Base-by-base conservation (phyloP, 2,888 invertebrate genomes). In the Lysandra coridon region DNA sequence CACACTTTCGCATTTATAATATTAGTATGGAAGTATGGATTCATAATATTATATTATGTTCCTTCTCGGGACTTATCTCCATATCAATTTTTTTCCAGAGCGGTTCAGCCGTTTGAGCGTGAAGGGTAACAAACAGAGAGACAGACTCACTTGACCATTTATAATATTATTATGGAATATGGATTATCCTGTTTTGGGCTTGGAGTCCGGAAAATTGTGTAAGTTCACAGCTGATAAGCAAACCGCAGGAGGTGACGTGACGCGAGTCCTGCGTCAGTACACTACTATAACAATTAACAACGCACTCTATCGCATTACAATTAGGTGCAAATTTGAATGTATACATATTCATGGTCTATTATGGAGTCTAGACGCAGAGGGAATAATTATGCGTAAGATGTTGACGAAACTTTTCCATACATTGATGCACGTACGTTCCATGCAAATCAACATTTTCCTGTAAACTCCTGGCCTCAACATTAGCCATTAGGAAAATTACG, bases 211-310 rank as follows among this genome's bases (percentile, higher is more conserved):
- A 69, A 69, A 33, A 37, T 69, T 37, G 10, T 64, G 10, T 4
- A 30, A 64, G 64, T 64, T 33, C n/a, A 33, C 17, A 2, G 17
- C 1, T 37, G 69, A 69, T 69, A 69, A 69, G 17, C 69, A 69
- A 37, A 69, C 69, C 69, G 33, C 33, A 69, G 33, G 5, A 69
- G 33, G 33, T 12, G 33, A 12, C 23, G 64, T 69, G 33, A 33
- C 69, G 69, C 69, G 69, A 33, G 69, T 14, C 69, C 69, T 69
- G 69, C 69, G 69, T 69, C 69, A 69, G 62, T 23, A 64, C 64
- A 30, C 7, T 23, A 33, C 17, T 5, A 37, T 14, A 69, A 69
- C 69, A 69, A 69, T 69, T 37, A 69, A 69, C 33, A 69, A 69
- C 14, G 69, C 33, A 69, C 69, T 37, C 69, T 69, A 69, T 14